A percentile compares a stretch with the other conserved stretches of the same genome.
Conservation (phyloP, 1,140 invertebrate species). For the Heliconius himera region DNA sequence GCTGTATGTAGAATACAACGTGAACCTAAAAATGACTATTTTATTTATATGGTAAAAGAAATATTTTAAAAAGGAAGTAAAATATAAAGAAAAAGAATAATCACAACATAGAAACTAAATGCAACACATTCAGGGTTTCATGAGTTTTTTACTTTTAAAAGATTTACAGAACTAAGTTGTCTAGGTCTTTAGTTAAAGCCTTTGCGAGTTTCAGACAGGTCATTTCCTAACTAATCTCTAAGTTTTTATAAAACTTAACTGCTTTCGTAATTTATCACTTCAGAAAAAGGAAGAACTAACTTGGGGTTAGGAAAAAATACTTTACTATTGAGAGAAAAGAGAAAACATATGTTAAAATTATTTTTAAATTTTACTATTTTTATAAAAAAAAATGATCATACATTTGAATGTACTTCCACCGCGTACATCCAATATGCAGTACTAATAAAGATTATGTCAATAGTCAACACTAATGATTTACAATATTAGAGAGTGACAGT, state of each 20-base stretch:
- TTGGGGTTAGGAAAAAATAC: constrained; percentile 3
- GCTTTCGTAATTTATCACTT: constrained; percentile 32
- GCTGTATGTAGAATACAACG: too few species aligned
- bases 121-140: background rate
- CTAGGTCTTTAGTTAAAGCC: constrained; percentile 23
- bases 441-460: background rate
- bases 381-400: too few species aligned
- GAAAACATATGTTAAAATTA: background rate
- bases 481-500: background rate
- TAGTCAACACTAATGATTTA: background rate
- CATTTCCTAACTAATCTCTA: constrained; percentile 33
- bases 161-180: constrained; percentile 22
- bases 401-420: background rate
- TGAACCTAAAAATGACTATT: too few species aligned
- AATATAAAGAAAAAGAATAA: too few species aligned
- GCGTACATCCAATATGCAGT: background rate
- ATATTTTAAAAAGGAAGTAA: too few species aligned
- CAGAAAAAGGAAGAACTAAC: constrained; percentile 9
- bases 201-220: constrained; percentile 25
- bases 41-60: too few species aligned
- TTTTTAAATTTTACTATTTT: too few species aligned
- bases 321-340: background rate
- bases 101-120: background rate
- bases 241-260: constrained; percentile 32
- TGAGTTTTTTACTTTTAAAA: constrained; percentile 5